These are phyloP conservation scores for Engystomops pustulosus DNA, from an alignment of 2,113 vertebrate genomes.

Conservation along the genomic window DNA sequence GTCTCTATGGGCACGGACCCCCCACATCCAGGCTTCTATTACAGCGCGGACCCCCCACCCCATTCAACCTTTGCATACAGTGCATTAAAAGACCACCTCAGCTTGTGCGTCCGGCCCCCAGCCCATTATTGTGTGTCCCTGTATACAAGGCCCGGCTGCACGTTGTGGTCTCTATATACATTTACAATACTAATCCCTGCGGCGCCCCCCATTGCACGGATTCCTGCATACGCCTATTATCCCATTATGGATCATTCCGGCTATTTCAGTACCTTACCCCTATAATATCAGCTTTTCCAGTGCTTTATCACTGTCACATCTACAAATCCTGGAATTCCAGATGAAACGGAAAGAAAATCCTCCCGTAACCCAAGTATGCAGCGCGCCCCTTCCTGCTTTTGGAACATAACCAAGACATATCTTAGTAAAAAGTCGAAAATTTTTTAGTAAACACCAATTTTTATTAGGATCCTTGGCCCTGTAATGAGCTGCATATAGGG, in stretches of 20 bases:
- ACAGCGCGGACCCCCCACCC: neutral
- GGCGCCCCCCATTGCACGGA: neutral
- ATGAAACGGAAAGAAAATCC: neutral
- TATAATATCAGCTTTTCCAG: neutral
- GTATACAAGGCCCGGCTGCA: neutral
- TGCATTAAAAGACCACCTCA: slow-evolving; percentile 5
- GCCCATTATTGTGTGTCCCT: neutral
- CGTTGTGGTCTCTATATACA: neutral
- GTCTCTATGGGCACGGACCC: slow-evolving; percentile 1
- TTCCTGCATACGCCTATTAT: neutral
- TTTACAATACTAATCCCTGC: neutral
- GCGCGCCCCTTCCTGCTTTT: neutral
- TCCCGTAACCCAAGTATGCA: neutral
- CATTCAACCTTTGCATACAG: neutral
- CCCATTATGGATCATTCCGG: neutral
- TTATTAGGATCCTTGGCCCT: no score
- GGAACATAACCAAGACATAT: no score
- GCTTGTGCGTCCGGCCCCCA: neutral
- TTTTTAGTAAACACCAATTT: no score
- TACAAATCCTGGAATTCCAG: neutral
- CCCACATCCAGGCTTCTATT: neutral
- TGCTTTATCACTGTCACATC: neutral
- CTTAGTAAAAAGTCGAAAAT: no score
- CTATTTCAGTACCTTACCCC: neutral
- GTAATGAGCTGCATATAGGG: no score